phyloP scores from a whole-genome alignment of 1,140 invertebrate genomes.

The Hormaphis cornu region DNA sequence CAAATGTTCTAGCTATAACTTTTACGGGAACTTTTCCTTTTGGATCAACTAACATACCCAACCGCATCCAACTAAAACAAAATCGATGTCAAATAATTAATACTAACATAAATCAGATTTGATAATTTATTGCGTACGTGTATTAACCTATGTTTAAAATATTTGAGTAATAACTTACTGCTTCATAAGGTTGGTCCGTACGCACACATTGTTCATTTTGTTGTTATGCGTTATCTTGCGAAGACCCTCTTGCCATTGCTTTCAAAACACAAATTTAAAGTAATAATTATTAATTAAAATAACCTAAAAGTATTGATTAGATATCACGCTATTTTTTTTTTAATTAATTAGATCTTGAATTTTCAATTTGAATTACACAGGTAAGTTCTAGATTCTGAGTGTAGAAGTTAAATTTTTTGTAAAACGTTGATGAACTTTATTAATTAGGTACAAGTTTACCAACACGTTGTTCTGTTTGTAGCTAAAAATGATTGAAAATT shows the following conservation, averaged over 20 bases:
- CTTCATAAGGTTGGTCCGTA: constrained; percentile 90
- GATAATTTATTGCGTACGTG: not conserved
- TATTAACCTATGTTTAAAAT: not conserved
- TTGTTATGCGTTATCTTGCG: constrained; percentile 90
- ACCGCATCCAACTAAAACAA: constrained; percentile 86
- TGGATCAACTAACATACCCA: constrained; percentile 84
- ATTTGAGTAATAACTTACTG: constrained; percentile 67
- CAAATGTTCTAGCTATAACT: constrained; percentile 93
- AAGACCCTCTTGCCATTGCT: constrained; percentile 88
- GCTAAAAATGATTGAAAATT: too few relatives aligned
- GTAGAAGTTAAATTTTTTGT: too few relatives aligned
- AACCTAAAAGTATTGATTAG: too few relatives aligned
- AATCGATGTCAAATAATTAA: constrained; percentile 30
- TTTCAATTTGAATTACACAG: too few relatives aligned
- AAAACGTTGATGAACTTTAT: too few relatives aligned
- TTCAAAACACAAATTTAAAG: not conserved
- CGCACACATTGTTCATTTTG: constrained; percentile 94
- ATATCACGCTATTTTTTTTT: too few relatives aligned
- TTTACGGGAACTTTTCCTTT: constrained; percentile 94
- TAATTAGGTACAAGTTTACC: too few relatives aligned
- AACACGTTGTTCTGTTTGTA: too few relatives aligned
- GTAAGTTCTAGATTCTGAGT: too few relatives aligned
- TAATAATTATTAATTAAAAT: not conserved
- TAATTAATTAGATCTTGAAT: too few relatives aligned
- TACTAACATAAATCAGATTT: not conserved